These are phyloP conservation scores for Adelphocoris suturalis DNA, from an alignment of 2,888 invertebrate genomes.

Conservation along the genomic window DNA sequence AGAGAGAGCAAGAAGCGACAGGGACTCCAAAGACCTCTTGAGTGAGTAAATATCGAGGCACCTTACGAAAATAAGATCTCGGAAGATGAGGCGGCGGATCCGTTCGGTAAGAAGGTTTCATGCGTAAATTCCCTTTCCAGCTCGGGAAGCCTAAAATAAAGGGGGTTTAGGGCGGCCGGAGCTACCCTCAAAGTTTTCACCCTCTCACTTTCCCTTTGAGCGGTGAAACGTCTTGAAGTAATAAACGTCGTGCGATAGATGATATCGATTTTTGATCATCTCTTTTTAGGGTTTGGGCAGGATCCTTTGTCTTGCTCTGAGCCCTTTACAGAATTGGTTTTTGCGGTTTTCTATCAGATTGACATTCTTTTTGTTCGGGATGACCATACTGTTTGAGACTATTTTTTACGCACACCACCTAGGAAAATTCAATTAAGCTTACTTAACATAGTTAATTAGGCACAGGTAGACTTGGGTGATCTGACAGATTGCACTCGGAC, in stretches of 20 bases:
- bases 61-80: constrained; percentile 31
- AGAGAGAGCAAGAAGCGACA: neutral
- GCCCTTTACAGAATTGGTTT: constrained; percentile 1
- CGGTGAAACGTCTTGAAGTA: constrained; percentile 24
- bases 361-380: neutral
- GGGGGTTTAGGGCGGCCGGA: neutral
- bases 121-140: neutral
- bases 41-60: constrained; percentile 46
- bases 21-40: neutral
- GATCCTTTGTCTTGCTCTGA: constrained; percentile 18
- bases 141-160: neutral
- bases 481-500: too few species aligned
- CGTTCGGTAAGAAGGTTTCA: constrained; percentile 39
- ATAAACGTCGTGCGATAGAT: constrained; percentile 39
- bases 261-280: constrained; percentile 41
- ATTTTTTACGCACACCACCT: too few species aligned
- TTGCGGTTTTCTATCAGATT: neutral
- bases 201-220: neutral
- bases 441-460: too few species aligned
- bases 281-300: constrained; percentile 12
- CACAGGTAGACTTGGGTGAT: too few species aligned
- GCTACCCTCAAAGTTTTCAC: constrained; percentile 6
- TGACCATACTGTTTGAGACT: too few species aligned
- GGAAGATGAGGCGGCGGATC: constrained; percentile 30
- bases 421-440: too few species aligned